phyloP scores from a whole-genome alignment of 2,888 invertebrate genomes.

The Ennomos erosarius region DNA sequence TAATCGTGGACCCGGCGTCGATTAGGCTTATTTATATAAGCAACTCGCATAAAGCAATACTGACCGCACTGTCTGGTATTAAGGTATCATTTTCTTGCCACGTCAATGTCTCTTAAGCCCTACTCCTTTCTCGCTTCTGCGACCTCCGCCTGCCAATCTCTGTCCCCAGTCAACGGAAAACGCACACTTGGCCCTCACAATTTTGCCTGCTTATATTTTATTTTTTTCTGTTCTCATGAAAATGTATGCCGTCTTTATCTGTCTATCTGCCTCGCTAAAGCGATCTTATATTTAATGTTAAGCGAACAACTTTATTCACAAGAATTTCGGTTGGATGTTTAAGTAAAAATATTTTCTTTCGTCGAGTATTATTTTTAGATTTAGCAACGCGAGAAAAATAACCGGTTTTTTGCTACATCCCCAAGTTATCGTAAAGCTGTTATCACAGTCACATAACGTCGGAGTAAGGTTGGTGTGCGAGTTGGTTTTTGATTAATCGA shows the following conservation, averaged over 20 bases:
- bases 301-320: conserved; percentile 69
- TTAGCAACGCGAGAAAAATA: conserved; percentile 55
- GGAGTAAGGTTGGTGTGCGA: conserved; percentile 17
- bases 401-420: conserved; percentile 43
- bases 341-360: conserved; percentile 57
- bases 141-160: conserved; percentile 62
- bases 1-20: conserved; percentile 75
- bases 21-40: conserved; percentile 67
- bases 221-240: conserved; percentile 71
- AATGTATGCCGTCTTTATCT: conserved; percentile 76
- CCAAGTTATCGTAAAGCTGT: conserved; percentile 41
- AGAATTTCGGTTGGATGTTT: conserved; percentile 59
- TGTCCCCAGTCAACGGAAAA: conserved; percentile 63
- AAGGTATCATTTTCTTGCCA: conserved; percentile 60
- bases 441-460: conserved; percentile 32
- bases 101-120: conserved; percentile 55
- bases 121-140: conserved; percentile 43
- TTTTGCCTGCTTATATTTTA: conserved; percentile 67
- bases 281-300: conserved; percentile 77
- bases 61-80: conserved; percentile 54
- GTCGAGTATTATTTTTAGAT: conserved; percentile 61
- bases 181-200: conserved; percentile 66
- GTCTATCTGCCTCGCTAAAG: conserved; percentile 72
- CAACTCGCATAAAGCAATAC: conserved; percentile 61
- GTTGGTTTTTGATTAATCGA: conserved; percentile 34